These are phyloP conservation scores for Campoplex nolae DNA, from an alignment of 2,888 invertebrate genomes.

Conservation along the genomic window DNA sequence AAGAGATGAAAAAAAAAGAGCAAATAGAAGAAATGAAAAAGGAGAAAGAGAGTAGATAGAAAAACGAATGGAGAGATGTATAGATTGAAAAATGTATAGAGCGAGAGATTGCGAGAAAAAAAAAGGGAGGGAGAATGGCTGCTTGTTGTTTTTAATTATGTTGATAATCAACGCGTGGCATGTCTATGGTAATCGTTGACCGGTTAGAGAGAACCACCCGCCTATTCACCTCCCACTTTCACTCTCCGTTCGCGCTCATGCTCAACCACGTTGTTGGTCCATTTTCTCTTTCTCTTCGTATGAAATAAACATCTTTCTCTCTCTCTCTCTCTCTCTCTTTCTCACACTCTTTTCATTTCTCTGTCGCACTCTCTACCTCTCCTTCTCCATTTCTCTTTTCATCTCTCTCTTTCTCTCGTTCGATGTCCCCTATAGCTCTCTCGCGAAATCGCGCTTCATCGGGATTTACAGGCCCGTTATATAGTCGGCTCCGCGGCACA, in stretches of 20 bases:
- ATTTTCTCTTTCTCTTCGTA: constrained; percentile 9
- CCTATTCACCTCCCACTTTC: constrained; percentile 71
- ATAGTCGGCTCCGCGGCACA: constrained; percentile 47
- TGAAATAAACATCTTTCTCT: not conserved
- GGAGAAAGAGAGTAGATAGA: constrained; percentile 34
- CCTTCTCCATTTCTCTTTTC: not conserved
- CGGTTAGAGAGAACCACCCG: constrained; percentile 64
- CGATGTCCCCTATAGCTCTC: constrained; percentile 54
- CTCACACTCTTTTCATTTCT: not conserved
- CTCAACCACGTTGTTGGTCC: constrained; percentile 29
- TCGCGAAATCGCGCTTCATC: constrained; percentile 58
- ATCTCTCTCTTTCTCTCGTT: not conserved
- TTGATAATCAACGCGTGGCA: constrained; percentile 83
- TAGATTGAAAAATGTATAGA: constrained; percentile 78
- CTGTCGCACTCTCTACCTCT: not conserved
- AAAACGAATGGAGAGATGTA: constrained; percentile 73
- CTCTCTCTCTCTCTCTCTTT: not conserved
- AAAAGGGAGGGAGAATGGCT: constrained; percentile 43
- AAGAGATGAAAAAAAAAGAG: constrained; percentile 16
- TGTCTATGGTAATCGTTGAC: constrained; percentile 82
- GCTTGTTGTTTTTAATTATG: constrained; percentile 84
- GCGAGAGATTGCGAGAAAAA: constrained; percentile 6
- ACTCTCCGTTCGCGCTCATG: constrained; percentile 38
- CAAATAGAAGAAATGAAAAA: not conserved
- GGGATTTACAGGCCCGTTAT: constrained; percentile 65